Conservation (phyloP, 1,140 invertebrate genomes). For the Drosophila novamexicana region DNA sequence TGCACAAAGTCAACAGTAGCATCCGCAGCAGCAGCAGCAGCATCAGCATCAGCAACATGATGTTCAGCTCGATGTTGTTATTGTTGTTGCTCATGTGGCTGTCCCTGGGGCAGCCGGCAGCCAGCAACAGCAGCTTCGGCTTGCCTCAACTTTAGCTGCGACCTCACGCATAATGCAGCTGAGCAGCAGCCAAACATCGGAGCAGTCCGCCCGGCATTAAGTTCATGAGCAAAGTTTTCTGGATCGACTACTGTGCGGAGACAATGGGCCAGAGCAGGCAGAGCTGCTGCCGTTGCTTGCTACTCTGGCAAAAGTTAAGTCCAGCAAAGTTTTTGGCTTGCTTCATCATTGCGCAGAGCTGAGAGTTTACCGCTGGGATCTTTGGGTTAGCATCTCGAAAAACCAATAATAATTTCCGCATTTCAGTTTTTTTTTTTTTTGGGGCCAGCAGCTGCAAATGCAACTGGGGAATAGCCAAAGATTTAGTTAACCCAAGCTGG, state of each 20-base stretch:
- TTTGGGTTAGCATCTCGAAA: constrained; percentile 62
- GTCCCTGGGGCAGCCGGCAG: constrained; percentile 9
- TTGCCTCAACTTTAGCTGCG: constrained; percentile 6
- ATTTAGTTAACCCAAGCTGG: constrained; percentile 40
- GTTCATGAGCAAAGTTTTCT: constrained; percentile 71
- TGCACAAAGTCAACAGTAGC: constrained; percentile 70
- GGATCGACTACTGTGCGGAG: constrained; percentile 28
- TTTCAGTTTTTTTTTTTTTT: constrained; percentile 4
- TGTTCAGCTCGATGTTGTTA: background rate
- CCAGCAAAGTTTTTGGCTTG: constrained; percentile 63
- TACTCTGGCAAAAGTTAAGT: constrained; percentile 57
- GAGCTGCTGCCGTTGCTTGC: constrained; percentile 5
- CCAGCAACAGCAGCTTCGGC: constrained; percentile 5
- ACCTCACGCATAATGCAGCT: constrained; percentile 66
- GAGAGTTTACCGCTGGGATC: constrained; percentile 75
- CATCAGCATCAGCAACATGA: constrained; percentile 13
- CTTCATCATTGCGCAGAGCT: constrained; percentile 62
- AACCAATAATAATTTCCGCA: constrained; percentile 79
- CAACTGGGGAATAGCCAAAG: constrained; percentile 69
- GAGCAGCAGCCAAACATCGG: constrained; percentile 16
- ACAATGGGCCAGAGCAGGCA: constrained; percentile 49
- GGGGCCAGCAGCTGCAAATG: constrained; percentile 55
- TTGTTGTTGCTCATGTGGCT: constrained; percentile 25
- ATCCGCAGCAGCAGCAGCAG: constrained; percentile 19
- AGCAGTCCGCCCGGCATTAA: constrained; percentile 50